Percentiles rank a stretch among this genome's conserved stretches.
Conservation (phyloP, 2,888 invertebrate species). For the Acanthosoma haemorrhoidale region DNA sequence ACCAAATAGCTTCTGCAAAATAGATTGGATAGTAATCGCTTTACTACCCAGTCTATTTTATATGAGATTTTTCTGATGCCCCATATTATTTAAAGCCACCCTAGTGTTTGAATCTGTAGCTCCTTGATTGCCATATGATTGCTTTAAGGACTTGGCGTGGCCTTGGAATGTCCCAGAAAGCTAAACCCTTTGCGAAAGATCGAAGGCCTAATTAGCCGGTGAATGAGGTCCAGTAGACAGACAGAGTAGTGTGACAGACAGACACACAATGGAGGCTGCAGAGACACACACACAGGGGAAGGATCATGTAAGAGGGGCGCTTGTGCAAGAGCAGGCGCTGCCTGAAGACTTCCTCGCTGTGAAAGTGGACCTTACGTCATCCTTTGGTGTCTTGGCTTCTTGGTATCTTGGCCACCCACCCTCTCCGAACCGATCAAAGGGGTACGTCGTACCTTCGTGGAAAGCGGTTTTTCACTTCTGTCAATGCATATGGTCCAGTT, state of each 20-base stretch:
- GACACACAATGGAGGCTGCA: neutral
- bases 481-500: constrained; percentile 11
- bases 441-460: neutral
- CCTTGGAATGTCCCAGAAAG: too few relatives aligned
- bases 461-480: constrained; percentile 9
- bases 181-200: neutral
- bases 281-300: neutral
- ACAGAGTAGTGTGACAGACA: too few relatives aligned
- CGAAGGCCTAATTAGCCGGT: constrained; percentile 4
- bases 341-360: constrained; percentile 17
- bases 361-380: constrained; percentile 12
- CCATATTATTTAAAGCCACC: too few relatives aligned
- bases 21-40: too few relatives aligned
- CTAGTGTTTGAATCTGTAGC: too few relatives aligned
- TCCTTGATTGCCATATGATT: too few relatives aligned
- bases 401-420: too few relatives aligned
- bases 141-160: too few relatives aligned
- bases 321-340: neutral
- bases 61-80: too few relatives aligned
- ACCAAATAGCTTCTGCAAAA: too few relatives aligned
- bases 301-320: neutral
- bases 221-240: neutral
- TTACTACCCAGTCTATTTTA: too few relatives aligned
- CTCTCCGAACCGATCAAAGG: neutral
- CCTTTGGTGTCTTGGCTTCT: too few relatives aligned